Evolutionary conservation across 2,797 vertebrate species (phyloP).

Genomic region (Novumbra hubbsi): DNA sequence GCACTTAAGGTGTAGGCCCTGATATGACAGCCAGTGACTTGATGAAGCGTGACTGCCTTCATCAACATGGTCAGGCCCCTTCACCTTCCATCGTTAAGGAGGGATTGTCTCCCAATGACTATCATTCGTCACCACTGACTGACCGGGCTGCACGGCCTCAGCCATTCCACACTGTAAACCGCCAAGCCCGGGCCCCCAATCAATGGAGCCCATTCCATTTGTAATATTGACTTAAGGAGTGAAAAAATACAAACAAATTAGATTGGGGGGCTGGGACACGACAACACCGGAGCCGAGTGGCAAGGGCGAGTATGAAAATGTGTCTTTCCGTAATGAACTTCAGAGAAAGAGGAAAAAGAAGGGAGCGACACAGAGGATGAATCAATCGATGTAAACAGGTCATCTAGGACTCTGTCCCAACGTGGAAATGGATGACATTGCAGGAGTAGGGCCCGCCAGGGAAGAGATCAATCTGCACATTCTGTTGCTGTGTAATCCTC

Average conservation of each 20-base stretch:
- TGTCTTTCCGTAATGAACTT: slow-evolving; percentile 63
- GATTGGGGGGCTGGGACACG: slow-evolving; percentile 28
- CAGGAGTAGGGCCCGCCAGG: slow-evolving; percentile 53
- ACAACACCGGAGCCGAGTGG: too few species aligned
- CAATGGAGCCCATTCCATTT: slow-evolving; percentile 67
- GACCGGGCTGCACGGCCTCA: slow-evolving; percentile 19
- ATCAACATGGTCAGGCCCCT: slow-evolving; percentile 31
- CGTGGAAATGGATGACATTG: slow-evolving; percentile 72
- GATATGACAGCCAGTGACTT: slow-evolving; percentile 44
- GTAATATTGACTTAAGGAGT: slow-evolving; percentile 61
- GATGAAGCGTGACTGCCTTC: slow-evolving; percentile 39
- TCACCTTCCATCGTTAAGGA: slow-evolving; percentile 47
- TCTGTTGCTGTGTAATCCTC: slow-evolving; percentile 72
- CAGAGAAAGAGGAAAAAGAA: slow-evolving; percentile 30
- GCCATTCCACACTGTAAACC: slow-evolving; percentile 69
- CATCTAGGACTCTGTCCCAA: slow-evolving; percentile 62
- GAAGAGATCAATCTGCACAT: slow-evolving; percentile 72
- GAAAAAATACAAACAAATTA: slow-evolving; percentile 65
- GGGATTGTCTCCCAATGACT: slow-evolving; percentile 52
- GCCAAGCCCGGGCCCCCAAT: slow-evolving; percentile 61
- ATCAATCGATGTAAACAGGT: slow-evolving; percentile 66
- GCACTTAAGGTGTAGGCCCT: slow-evolving; percentile 32
- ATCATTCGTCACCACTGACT: slow-evolving; percentile 60
- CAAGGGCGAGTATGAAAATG: slow-evolving; percentile 43
- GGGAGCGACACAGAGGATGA: slow-evolving; percentile 49